Evolutionary conservation across 2,113 vertebrate species (phyloP), one percentile per base, ranked within the genome.

Genomic region (Megaceryle maxima): DNA sequence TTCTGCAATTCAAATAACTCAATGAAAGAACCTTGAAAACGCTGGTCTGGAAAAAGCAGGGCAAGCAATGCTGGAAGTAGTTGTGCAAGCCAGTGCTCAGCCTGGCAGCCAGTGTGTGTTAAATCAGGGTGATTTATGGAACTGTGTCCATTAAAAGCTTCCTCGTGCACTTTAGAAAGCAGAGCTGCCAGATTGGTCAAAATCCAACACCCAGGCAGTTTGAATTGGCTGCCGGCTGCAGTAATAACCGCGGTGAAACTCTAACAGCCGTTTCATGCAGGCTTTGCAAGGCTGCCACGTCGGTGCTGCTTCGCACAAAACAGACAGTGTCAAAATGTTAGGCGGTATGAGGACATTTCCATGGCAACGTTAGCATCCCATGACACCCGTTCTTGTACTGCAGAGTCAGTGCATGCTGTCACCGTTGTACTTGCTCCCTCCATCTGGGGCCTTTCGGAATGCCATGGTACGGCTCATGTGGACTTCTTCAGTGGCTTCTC

Each of bases 331-430:
- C 96, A 94, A 96, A 97, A 91, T 73, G 94, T 95, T 92, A 89
- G 14, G 10, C 1, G 20, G 8, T 69, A 28, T 13, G 93, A 94
- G 95, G 96, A 97, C 96, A 93, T 96, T 85, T 5, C 97, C 96
- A 97, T 97, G 96, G 97, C 60, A 97, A 97, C 95, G 26, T 78
- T 46, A 86, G 94, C 95, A 96, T 97, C 97, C 95, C 95, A 63
- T 87, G 94, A 56, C 92, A 97, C 66, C 74, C 21, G 0, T 26
- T 73, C 84, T 57, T 6, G 14, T 76, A 3, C 87, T 33, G 90
- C 20, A 13, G 25, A 75, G 93, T 91, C 57, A n/a, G 94, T 12
- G 68, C 69, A 3, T 16, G 76, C 94, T 94, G 87, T 8, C 55
- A 1, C 21, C 5, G 0, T 4, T 28, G 39, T 35, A 8, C 78